Evolutionary conservation across 2,888 invertebrate genomes (phyloP), one percentile per base, ranked within the genome.

Genomic region (Temnothorax rugatulus): DNA sequence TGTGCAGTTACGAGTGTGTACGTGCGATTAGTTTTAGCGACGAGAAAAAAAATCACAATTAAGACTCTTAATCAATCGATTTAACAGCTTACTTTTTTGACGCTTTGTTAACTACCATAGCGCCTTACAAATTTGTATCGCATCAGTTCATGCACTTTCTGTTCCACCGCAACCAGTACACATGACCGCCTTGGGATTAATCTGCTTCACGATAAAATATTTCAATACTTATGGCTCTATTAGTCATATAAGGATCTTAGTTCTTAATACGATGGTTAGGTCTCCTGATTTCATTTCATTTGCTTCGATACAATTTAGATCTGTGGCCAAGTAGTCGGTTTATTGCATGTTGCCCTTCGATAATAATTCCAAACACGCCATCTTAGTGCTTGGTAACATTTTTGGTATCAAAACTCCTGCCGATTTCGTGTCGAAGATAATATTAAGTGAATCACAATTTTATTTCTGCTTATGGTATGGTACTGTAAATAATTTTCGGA

Each of bases 1-100:
- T 74, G 64, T 81, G 71, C 82, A 85, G 47, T 75, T 87, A 86
- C 71, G 85, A 83, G 84, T 88, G 84, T 90, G 85, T 87, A 85
- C 84, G 87, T 89, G 84, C 88, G 85, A 73, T 84, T 88, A 83
- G 74, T 83, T 84, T 29, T 59, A 25, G 13, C 44, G 44, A 69
- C 15, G 34, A 59, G n/a, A 81, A n/a, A 29, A 29, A 29, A 69
- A 77, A n/a, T 77, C 69, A 71, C 79, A n/a, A 71, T 69, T 47
- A 21, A 69, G 41, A 25, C 41, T 66, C 29, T 68, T 66, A 54
- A 54, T 54, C n/a, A 9, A 44, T 54, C n/a, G 13, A 77, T 25
- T 68, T 68, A 18, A 47, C 71, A 25, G 47, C 21, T 81, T 68
- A 77, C 15, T 11, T 54, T 29, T 77, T 66, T 41, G 15, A 59